A percentile compares a stretch with the other conserved stretches of the same genome.
Evolutionary conservation across 1,140 invertebrate genomes (phyloP).

Genomic region (Paracyclopina nana): DNA sequence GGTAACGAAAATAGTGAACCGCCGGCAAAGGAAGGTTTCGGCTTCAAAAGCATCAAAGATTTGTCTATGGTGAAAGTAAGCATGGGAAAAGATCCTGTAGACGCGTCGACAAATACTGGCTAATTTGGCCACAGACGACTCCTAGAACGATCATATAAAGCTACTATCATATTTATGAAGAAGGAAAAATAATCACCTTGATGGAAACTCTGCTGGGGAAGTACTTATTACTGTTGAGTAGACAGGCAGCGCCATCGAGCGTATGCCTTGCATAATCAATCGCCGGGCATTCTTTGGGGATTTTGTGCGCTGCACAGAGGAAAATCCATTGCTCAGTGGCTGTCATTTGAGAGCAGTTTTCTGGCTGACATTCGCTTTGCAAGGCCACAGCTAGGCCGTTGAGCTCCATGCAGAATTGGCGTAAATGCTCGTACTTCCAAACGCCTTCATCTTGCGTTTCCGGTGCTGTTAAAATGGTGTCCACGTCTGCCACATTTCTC

Average conservation of each 20-base stretch:
- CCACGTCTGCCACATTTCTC: constrained; percentile 69
- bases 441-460: constrained; percentile 95
- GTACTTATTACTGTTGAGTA: constrained; percentile 98
- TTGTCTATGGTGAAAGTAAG: constrained; percentile 89
- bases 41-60: constrained; percentile 97
- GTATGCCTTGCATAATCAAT: constrained; percentile 99
- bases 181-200: no score
- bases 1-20: constrained; percentile 93
- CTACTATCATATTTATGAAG: no score
- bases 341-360: constrained; percentile 97
- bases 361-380: constrained; percentile 84
- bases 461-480: constrained; percentile 82
- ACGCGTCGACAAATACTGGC: constrained; percentile 94
- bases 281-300: constrained; percentile 97
- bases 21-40: constrained; percentile 77
- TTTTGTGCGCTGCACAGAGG: constrained; percentile 97
- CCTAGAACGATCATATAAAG: no score
- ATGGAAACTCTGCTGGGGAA: constrained; percentile 72
- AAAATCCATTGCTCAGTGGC: constrained; percentile 99
- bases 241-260: constrained; percentile 89
- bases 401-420: constrained; percentile 96
- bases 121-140: constrained; percentile 63
- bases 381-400: constrained; percentile 86
- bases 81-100: constrained; percentile 98
- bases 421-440: constrained; percentile 99